Percentiles rank a stretch among this genome's conserved stretches.
Evolutionary conservation across 2,888 invertebrate species (phyloP).

Genomic region (Leptothorax acervorum): DNA sequence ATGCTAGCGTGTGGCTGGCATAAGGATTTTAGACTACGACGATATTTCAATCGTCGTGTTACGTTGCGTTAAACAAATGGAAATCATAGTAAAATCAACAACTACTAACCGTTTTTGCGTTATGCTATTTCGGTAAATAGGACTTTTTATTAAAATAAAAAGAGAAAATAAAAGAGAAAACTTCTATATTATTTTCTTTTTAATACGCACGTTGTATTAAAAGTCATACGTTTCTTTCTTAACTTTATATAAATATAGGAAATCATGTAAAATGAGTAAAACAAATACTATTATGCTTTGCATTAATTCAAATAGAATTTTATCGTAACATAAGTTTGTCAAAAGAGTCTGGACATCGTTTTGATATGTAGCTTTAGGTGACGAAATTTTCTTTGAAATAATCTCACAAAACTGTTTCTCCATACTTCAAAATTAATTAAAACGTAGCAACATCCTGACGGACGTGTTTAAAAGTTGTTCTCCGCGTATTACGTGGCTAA

Average conservation of each 20-base stretch:
- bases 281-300: background rate
- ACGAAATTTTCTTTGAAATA: slow-evolving; percentile 6
- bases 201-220: background rate
- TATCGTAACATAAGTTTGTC: background rate
- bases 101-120: background rate
- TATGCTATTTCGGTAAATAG: background rate
- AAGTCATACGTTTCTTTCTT: background rate
- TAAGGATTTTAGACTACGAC: slow-evolving; percentile 24
- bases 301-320: background rate
- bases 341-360: background rate
- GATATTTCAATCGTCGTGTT: slow-evolving; percentile 8
- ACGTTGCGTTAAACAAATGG: slow-evolving; percentile 7
- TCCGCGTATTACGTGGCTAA: background rate
- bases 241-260: background rate
- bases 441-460: slow-evolving; percentile 32
- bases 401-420: slow-evolving; percentile 18
- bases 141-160: background rate
- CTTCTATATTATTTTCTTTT: background rate
- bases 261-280: background rate
- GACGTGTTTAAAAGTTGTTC: slow-evolving; percentile 44
- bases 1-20: background rate
- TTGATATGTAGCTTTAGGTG: slow-evolving; percentile 10
- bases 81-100: background rate
- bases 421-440: slow-evolving; percentile 39
- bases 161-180: background rate